Evolutionary conservation across 1,140 invertebrate genomes (phyloP).

Genomic region (Artemia franciscana): DNA sequence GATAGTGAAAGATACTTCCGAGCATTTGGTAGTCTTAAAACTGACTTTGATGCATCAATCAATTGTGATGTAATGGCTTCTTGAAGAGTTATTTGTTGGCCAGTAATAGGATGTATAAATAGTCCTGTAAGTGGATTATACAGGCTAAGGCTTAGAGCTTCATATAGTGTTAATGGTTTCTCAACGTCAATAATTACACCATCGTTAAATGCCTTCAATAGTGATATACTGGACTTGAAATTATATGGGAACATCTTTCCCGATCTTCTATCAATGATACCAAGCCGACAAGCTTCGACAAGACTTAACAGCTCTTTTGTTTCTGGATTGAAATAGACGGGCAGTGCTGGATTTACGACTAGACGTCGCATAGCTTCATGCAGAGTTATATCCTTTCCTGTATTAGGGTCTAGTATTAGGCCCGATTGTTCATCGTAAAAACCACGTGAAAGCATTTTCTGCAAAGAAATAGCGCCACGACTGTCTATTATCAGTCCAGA

Average conservation of each 20-base stretch:
- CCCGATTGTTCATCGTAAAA: conserved; percentile 52
- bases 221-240: conserved; percentile 32
- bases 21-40: conserved; percentile 43
- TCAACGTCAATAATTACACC: conserved; percentile 65
- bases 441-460: conserved; percentile 62
- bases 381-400: conserved; percentile 46
- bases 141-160: conserved; percentile 54
- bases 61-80: conserved; percentile 51
- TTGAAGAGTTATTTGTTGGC: conserved; percentile 46
- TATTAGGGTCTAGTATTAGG: conserved; percentile 52
- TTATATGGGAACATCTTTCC: conserved; percentile 50
- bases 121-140: conserved; percentile 45
- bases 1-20: conserved; percentile 44
- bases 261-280: conserved; percentile 53
- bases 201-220: conserved; percentile 43
- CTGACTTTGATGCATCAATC: conserved; percentile 50
- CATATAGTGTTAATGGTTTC: conserved; percentile 52
- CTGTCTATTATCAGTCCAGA: conserved; percentile 52
- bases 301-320: conserved; percentile 39
- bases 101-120: conserved; percentile 46
- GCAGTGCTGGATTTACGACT: conserved; percentile 47
- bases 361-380: conserved; percentile 58
- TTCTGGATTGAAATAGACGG: conserved; percentile 52
- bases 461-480: conserved; percentile 54
- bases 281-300: conserved; percentile 47